Evolutionary conservation across 2,113 vertebrate genomes (phyloP), one percentile per base, ranked within the genome.

Genomic region (Cyphomyrus discorhynchus): DNA sequence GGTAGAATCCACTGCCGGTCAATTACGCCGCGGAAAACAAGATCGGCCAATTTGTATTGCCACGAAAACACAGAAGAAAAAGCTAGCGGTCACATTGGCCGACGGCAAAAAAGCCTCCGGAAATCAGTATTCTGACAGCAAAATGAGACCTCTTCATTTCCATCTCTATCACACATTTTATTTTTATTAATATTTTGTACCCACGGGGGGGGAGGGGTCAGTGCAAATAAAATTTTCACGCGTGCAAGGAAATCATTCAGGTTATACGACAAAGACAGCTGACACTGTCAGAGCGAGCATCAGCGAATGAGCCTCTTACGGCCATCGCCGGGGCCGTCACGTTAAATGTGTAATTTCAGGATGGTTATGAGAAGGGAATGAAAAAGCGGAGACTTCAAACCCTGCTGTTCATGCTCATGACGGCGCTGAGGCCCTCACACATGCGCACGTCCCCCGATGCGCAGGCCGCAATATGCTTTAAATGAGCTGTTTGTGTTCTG

Each of bases 401-500:
- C 90, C 90, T 92, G 92, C 89, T 89, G 92, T 93, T 92, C 90
- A 93, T 91, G 91, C 91, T 49, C 87, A 83, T 92, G 94, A 92
- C 89, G 91, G 91, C 88, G 70, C 89, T 62, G 89, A 90, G 93
- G 93, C 91, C 93, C 93, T 92, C 94, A 94, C 89, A 85, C 92
- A 92, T 86, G 91, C 89, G 90, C 92, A 77, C 52, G 91, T 90
- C 95, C 95, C 95, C 94, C 50, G 46, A 94, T 89, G 95, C 89
- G 88, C 91, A 53, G 31, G 90, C 92, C 89, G 94, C 95, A 95
- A 94, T 96, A 93, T 94, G 92, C 95, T 95, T 95, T 95, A 96
- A 96, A 96, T 95, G 94, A 96, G 96, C 94, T 95, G 94, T 95
- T 95, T 96, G 93, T 96, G 95, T 95, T 95, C 93, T 92, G 93